These are phyloP conservation scores for Platycnemis pennipes DNA, from an alignment of 2,888 invertebrate genomes.

Conservation along the genomic window DNA sequence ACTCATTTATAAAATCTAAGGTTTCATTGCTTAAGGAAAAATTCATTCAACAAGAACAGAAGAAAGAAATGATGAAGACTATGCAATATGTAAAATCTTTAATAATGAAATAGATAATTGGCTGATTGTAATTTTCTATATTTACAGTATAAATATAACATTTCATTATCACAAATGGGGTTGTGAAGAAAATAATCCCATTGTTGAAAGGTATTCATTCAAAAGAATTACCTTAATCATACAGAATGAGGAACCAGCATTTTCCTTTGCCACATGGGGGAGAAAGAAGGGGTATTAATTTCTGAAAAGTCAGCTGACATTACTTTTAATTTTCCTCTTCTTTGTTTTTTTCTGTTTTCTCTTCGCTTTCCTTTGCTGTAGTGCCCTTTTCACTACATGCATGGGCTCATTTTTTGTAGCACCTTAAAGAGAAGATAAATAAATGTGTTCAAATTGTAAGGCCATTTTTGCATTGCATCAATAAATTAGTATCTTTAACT, in stretches of 20 bases:
- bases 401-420: slow-evolving; percentile 74
- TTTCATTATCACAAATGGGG: not conserved
- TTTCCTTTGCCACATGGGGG: not conserved
- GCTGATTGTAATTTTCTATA: not conserved
- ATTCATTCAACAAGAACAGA: not conserved
- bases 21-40: not conserved
- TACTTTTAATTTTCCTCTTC: slow-evolving; percentile 75
- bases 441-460: not conserved
- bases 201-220: not conserved
- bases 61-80: slow-evolving; percentile 20
- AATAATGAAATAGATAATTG: not conserved
- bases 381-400: slow-evolving; percentile 82
- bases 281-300: not conserved
- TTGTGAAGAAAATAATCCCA: not conserved
- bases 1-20: not conserved
- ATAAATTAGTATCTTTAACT: not conserved
- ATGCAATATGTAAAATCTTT: not conserved
- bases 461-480: not conserved
- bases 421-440: slow-evolving; percentile 69
- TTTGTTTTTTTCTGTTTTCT: slow-evolving; percentile 74
- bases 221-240: not conserved
- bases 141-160: not conserved
- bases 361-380: slow-evolving; percentile 78
- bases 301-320: not conserved
- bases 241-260: not conserved